A percentile compares a stretch with the other conserved stretches of the same genome.
phyloP scores from a whole-genome alignment of 2,888 invertebrate genomes.

The Macroteleia sp. region DNA sequence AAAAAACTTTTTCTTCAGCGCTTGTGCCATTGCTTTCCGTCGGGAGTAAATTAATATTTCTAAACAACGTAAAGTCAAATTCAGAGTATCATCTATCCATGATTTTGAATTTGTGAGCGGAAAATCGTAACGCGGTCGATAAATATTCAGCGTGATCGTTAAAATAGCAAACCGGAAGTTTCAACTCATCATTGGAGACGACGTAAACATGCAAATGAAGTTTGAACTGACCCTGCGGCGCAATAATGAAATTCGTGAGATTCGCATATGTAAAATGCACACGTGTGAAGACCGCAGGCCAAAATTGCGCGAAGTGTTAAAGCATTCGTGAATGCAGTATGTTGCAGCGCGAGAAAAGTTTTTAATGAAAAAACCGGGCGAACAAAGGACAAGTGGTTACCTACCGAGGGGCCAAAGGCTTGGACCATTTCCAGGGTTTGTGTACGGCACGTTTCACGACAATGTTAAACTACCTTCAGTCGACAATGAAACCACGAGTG shows the following conservation, averaged over 20 bases:
- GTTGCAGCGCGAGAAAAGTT: conserved; percentile 52
- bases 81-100: no score
- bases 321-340: conserved; percentile 59
- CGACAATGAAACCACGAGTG: conserved; percentile 60
- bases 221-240: conserved; percentile 42
- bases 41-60: conserved; percentile 26
- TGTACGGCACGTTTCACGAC: conserved; percentile 53
- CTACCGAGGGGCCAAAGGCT: conserved; percentile 36
- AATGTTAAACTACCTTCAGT: conserved; percentile 54
- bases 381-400: conserved; percentile 60
- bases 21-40: not conserved
- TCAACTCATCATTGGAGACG: conserved; percentile 59
- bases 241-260: conserved; percentile 57
- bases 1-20: conserved; percentile 25
- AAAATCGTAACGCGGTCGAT: conserved; percentile 24
- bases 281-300: conserved; percentile 39
- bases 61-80: not conserved
- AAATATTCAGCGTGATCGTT: conserved; percentile 61
- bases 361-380: conserved; percentile 62
- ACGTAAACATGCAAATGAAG: conserved; percentile 63
- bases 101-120: not conserved
- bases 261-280: conserved; percentile 58
- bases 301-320: conserved; percentile 62
- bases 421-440: conserved; percentile 57
- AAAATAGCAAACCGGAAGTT: conserved; percentile 38